Evolutionary conservation across 2,113 vertebrate species (phyloP).

Genomic region (Phoenicopterus ruber): DNA sequence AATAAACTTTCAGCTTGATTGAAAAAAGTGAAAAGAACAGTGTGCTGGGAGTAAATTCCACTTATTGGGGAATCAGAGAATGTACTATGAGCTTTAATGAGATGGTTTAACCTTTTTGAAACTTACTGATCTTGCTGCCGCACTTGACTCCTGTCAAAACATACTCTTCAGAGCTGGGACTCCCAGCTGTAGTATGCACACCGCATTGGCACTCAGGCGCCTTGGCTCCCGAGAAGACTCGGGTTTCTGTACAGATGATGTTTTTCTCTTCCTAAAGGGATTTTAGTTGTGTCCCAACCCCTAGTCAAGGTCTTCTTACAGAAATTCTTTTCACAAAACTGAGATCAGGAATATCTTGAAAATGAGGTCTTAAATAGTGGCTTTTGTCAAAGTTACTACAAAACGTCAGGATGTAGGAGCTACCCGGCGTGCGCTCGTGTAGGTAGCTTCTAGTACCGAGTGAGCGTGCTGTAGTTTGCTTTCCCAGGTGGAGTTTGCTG

Average conservation of each 20-base stretch:
- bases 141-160: neutral
- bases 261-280: neutral
- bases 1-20: neutral
- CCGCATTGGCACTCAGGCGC: neutral
- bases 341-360: neutral
- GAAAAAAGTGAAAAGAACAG: neutral
- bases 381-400: neutral
- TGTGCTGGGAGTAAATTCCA: neutral
- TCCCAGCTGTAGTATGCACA: neutral
- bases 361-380: neutral
- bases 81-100: neutral
- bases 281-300: neutral
- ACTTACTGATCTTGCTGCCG: neutral
- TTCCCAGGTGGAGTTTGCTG: neutral
- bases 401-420: neutral
- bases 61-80: neutral
- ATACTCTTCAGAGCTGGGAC: neutral
- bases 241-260: neutral
- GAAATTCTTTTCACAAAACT: neutral
- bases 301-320: neutral
- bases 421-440: accelerated
- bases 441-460: neutral
- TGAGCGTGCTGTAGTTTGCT: neutral
- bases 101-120: neutral
- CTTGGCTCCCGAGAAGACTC: neutral